A percentile compares a stretch with the other conserved stretches of the same genome.
These are phyloP conservation scores for Sternarchorhynchus goeldii DNA, from an alignment of 2,797 vertebrate genomes.

Conservation along the genomic window DNA sequence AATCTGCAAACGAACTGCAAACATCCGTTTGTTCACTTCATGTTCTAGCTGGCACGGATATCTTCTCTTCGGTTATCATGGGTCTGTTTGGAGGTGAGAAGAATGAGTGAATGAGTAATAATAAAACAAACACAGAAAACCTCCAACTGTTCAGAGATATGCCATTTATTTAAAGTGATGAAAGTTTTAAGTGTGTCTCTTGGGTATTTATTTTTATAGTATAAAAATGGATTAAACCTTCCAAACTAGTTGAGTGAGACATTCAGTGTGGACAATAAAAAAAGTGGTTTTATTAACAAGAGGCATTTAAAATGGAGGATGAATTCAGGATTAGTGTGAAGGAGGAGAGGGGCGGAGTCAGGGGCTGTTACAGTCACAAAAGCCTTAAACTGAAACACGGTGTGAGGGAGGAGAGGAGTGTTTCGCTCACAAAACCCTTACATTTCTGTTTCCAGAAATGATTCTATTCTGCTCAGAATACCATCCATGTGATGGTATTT, in stretches of 20 bases:
- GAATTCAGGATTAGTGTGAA: neutral
- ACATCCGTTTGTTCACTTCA: too few species aligned
- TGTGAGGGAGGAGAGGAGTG: neutral
- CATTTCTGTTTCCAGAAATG: neutral
- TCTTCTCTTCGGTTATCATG: neutral
- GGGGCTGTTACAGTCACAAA: neutral
- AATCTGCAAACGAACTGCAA: too few species aligned
- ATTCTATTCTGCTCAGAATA: too few species aligned
- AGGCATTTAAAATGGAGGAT: conserved; percentile 37
- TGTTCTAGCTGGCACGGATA: too few species aligned
- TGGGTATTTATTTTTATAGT: conserved; percentile 35
- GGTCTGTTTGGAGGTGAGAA: conserved; percentile 2
- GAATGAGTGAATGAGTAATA: neutral
- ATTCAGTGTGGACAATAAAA: conserved; percentile 46
- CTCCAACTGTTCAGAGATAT: conserved; percentile 39
- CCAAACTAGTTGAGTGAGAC: conserved; percentile 45
- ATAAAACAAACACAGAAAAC: conserved; percentile 10
- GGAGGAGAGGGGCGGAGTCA: too few species aligned
- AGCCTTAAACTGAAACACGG: neutral
- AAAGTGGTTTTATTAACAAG: conserved; percentile 34
- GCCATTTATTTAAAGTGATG: conserved; percentile 51
- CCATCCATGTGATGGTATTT: too few species aligned
- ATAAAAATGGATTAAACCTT: conserved; percentile 49
- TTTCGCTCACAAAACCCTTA: neutral
- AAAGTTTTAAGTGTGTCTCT: conserved; percentile 31